phyloP scores from a whole-genome alignment of 2,888 invertebrate species.

The Acleris laterana region DNA sequence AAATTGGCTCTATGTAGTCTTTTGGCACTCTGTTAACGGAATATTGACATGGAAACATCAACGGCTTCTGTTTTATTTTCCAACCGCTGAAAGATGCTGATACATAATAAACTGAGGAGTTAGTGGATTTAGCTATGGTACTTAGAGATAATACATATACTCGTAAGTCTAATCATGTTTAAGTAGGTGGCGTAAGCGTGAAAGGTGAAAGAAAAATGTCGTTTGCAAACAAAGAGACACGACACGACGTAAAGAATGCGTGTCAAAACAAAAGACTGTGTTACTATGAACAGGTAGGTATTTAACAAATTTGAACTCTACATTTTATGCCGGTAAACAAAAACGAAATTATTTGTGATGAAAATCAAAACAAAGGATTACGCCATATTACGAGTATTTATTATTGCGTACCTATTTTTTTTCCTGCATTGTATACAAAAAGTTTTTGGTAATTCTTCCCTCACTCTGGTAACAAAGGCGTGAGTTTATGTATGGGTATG shows the following conservation, averaged over 20 bases:
- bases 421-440: no score
- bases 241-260: conserved; percentile 19
- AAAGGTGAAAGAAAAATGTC: conserved; percentile 35
- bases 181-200: conserved; percentile 25
- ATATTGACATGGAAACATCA: conserved; percentile 17
- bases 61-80: conserved; percentile 25
- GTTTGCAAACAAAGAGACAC: conserved; percentile 18
- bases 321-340: no score
- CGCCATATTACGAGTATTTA: no score
- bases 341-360: no score
- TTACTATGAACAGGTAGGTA: no score
- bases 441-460: no score
- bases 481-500: no score
- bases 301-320: no score
- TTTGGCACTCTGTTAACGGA: not conserved
- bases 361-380: no score
- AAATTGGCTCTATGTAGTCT: no score
- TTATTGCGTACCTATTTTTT: no score
- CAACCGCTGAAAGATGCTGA: conserved; percentile 1
- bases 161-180: conserved; percentile 27
- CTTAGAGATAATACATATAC: conserved; percentile 29
- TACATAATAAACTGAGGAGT: conserved; percentile 4
- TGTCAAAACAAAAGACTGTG: conserved; percentile 8
- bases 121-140: not conserved
- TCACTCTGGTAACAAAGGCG: no score